phyloP scores from a whole-genome alignment of 2,888 invertebrate genomes.

The Microdon myrmicae region DNA sequence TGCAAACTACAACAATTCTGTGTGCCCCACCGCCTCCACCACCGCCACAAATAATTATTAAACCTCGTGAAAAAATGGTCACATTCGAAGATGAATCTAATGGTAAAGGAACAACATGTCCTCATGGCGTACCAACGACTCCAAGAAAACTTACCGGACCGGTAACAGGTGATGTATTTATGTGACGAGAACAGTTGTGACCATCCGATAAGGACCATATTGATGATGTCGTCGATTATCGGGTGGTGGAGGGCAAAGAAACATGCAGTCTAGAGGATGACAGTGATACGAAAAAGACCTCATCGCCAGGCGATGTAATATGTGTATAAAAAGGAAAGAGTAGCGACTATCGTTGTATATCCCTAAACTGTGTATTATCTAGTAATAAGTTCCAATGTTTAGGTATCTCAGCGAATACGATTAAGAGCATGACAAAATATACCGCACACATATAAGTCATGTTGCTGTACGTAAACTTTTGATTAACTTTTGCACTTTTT shows the following conservation, averaged over 20 bases:
- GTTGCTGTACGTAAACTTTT: no score
- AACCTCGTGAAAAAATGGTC: slow-evolving; percentile 80
- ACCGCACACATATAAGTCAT: no score
- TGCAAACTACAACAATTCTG: slow-evolving; percentile 61
- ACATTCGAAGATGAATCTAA: slow-evolving; percentile 80
- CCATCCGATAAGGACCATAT: slow-evolving; percentile 53
- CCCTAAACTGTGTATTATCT: slow-evolving; percentile 16
- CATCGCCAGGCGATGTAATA: slow-evolving; percentile 65
- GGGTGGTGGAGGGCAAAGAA: slow-evolving; percentile 55
- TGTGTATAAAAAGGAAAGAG: slow-evolving; percentile 59
- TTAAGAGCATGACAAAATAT: no score
- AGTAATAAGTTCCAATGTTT: slow-evolving; percentile 4
- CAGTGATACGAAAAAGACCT: slow-evolving; percentile 59
- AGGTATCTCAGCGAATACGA: no score
- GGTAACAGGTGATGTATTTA: slow-evolving; percentile 78
- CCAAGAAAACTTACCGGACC: slow-evolving; percentile 61
- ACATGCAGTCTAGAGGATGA: slow-evolving; percentile 32
- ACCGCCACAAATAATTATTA: slow-evolving; percentile 67
- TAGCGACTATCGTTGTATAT: no score
- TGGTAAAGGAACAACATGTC: slow-evolving; percentile 59
- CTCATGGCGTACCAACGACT: slow-evolving; percentile 67
- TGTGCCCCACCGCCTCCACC: slow-evolving; percentile 61
- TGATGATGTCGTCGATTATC: slow-evolving; percentile 30
- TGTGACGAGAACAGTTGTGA: slow-evolving; percentile 74
- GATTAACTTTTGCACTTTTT: no score